Evolutionary conservation across 2,888 invertebrate species (phyloP).

Genomic region (Drosophila vallismaia): DNA sequence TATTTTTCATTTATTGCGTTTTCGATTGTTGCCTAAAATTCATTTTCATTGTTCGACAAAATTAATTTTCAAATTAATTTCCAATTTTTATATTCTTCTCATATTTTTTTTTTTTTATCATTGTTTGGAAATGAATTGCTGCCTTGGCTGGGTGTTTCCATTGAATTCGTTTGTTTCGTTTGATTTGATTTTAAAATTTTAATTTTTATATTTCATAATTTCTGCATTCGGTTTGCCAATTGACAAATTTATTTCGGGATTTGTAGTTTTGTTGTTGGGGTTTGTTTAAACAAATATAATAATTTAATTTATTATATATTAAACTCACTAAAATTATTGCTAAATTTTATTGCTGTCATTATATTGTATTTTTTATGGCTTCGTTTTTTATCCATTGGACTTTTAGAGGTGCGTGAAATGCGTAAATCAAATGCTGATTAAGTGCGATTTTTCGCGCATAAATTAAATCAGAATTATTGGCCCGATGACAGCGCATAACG

Average conservation of each 20-base stretch:
- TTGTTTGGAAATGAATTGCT: slow-evolving; percentile 19
- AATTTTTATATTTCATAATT: slow-evolving; percentile 13
- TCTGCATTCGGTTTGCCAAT: slow-evolving; percentile 3
- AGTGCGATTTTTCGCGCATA: slow-evolving; percentile 67
- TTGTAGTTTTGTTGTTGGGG: no score
- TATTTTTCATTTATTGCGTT: slow-evolving; percentile 18
- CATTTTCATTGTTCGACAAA: slow-evolving; percentile 28
- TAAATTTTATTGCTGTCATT: no score
- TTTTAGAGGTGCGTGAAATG: slow-evolving; percentile 22
- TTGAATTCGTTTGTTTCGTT: slow-evolving; percentile 11
- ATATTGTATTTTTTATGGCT: not conserved
- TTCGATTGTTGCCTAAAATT: slow-evolving; percentile 4
- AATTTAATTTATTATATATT: no score
- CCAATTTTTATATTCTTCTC: slow-evolving; percentile 37
- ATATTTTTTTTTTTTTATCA: slow-evolving; percentile 13
- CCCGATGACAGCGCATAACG: slow-evolving; percentile 24
- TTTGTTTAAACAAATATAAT: no score
- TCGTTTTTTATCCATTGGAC: not conserved
- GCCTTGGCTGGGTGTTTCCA: not conserved
- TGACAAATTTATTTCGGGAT: not conserved
- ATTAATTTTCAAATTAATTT: slow-evolving; percentile 52
- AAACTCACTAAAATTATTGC: no score
- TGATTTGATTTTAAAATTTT: slow-evolving; percentile 31
- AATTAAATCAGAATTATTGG: slow-evolving; percentile 62
- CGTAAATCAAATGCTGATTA: slow-evolving; percentile 71